Percentiles rank a stretch among this genome's conserved stretches.
Conservation (phyloP, 2,113 vertebrate genomes). For the Pachycephala philippinensis region DNA sequence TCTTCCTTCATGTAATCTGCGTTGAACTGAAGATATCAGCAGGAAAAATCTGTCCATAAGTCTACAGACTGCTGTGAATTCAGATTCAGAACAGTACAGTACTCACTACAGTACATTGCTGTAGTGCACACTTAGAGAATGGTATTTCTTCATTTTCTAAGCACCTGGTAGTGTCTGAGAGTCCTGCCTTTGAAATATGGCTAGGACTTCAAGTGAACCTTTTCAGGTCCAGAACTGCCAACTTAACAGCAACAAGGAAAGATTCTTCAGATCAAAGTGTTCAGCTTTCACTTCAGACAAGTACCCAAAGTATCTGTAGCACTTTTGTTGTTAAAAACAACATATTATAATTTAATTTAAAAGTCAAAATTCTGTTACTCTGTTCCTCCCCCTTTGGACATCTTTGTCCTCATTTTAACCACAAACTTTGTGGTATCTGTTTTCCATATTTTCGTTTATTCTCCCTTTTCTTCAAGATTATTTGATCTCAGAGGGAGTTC, state of each 20-base stretch:
- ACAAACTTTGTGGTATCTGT: not conserved
- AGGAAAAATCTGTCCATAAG: not conserved
- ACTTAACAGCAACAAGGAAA: not conserved
- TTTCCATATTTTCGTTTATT: not conserved
- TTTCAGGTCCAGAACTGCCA: not conserved
- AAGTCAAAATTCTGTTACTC: not conserved
- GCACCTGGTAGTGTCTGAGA: not conserved
- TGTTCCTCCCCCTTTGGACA: not conserved
- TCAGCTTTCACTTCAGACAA: not conserved
- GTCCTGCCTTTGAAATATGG: not conserved
- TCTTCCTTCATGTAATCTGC: not conserved
- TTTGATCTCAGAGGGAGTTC: not conserved
- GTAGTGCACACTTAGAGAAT: not conserved
- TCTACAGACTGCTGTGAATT: not conserved
- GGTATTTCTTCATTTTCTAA: not conserved
- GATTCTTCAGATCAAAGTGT: not conserved
- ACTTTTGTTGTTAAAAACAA: conserved; percentile 25
- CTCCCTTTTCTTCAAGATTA: not conserved
- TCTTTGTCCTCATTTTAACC: not conserved
- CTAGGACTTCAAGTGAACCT: not conserved
- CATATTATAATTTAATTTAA: not conserved
- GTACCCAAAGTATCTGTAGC: not conserved
- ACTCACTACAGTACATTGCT: not conserved
- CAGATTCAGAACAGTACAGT: no score
- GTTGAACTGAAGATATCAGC: not conserved